Percentiles rank a stretch among this genome's conserved stretches.
These are phyloP conservation scores for Alces alces DNA, from an alignment of 2,113 vertebrate genomes.

Conservation along the genomic window DNA sequence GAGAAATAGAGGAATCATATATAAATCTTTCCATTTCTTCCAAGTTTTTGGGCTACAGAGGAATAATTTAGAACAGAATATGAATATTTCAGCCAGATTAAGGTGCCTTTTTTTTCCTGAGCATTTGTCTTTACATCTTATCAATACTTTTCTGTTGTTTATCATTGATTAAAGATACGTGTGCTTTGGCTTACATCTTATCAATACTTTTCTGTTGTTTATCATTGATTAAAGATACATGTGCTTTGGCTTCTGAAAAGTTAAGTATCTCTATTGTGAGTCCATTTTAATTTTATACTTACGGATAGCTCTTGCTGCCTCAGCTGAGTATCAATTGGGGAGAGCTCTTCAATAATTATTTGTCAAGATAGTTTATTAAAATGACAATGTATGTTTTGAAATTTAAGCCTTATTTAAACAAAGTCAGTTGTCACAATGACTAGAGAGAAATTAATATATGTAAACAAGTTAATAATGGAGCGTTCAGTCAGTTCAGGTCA, in stretches of 20 bases:
- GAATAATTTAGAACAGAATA: background rate
- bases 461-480: background rate
- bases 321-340: background rate
- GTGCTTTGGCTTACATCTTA: background rate
- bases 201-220: background rate
- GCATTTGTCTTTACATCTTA: background rate
- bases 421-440: background rate
- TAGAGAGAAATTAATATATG: background rate
- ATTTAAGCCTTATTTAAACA: background rate
- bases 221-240: background rate
- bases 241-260: background rate
- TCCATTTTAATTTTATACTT: background rate
- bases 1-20: background rate
- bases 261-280: background rate
- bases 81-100: background rate
- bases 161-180: background rate
- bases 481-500: background rate
- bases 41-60: background rate
- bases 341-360: background rate
- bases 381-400: background rate
- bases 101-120: background rate
- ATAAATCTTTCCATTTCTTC: background rate
- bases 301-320: background rate
- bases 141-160: background rate
- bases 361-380: background rate